phyloP scores from a whole-genome alignment of 2,797 vertebrate genomes.

The Gymnothorax javanicus region DNA sequence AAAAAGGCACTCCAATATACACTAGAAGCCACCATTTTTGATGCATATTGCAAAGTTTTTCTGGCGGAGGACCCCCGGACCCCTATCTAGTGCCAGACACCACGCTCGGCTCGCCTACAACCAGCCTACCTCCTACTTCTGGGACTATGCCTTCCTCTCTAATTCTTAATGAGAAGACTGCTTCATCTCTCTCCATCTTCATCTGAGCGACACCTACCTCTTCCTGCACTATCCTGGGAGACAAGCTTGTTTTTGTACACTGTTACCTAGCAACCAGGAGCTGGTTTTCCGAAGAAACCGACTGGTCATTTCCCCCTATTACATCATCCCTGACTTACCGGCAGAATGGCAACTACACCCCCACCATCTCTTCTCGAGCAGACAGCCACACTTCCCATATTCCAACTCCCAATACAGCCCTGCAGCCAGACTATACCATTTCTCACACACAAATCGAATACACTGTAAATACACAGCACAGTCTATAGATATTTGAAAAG shows the following conservation, averaged over 20 bases:
- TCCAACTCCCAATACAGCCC: neutral
- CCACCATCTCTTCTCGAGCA: neutral
- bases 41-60: no score
- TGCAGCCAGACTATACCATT: neutral
- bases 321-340: slow-evolving; percentile 16
- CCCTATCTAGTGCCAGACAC: no score
- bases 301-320: slow-evolving; percentile 63
- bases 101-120: no score
- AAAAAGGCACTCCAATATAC: no score
- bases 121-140: no score
- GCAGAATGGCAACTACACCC: neutral
- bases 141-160: no score
- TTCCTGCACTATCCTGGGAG: slow-evolving; percentile 53
- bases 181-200: neutral
- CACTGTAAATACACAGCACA: no score
- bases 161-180: no score
- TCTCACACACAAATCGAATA: no score
- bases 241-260: slow-evolving; percentile 55
- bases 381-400: neutral
- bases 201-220: neutral
- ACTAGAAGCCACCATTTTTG: no score
- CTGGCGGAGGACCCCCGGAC: no score
- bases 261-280: slow-evolving; percentile 75
- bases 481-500: no score
- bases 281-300: slow-evolving; percentile 61